Evolutionary conservation across 2,113 vertebrate genomes (phyloP).

Genomic region (Cephalopterus ornatus): DNA sequence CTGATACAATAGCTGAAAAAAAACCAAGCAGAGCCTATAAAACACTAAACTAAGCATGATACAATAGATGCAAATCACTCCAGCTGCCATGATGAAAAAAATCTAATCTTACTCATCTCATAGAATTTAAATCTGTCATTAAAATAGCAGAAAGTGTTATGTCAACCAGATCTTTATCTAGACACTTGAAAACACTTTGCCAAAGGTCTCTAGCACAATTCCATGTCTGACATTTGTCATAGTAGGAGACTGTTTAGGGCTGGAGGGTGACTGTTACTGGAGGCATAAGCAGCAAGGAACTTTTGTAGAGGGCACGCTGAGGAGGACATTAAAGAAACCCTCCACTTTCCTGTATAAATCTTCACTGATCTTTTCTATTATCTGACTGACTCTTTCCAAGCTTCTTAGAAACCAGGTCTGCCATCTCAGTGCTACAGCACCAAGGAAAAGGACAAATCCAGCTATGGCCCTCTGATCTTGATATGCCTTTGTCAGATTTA

Average conservation of each 20-base stretch:
- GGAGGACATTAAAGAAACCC: neutral
- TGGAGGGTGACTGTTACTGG: neutral
- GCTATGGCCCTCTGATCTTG: neutral
- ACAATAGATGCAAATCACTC: neutral
- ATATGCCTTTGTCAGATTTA: neutral
- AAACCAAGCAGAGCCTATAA: neutral
- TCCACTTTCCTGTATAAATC: neutral
- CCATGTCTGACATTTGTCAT: neutral
- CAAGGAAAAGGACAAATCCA: neutral
- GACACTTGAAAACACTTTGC: neutral
- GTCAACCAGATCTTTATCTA: neutral
- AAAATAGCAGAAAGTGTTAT: neutral
- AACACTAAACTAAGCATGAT: neutral
- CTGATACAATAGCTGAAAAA: neutral
- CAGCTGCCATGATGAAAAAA: neutral
- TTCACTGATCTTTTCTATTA: neutral
- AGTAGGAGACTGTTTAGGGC: neutral
- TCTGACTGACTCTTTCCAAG: neutral
- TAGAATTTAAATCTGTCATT: neutral
- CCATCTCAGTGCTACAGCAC: neutral
- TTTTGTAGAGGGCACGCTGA: accelerated
- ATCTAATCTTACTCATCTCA: neutral
- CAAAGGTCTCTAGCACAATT: neutral
- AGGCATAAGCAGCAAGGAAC: neutral
- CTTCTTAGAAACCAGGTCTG: neutral